Evolutionary conservation across 2,113 vertebrate species (phyloP).

Genomic region (Dicaeum eximium): DNA sequence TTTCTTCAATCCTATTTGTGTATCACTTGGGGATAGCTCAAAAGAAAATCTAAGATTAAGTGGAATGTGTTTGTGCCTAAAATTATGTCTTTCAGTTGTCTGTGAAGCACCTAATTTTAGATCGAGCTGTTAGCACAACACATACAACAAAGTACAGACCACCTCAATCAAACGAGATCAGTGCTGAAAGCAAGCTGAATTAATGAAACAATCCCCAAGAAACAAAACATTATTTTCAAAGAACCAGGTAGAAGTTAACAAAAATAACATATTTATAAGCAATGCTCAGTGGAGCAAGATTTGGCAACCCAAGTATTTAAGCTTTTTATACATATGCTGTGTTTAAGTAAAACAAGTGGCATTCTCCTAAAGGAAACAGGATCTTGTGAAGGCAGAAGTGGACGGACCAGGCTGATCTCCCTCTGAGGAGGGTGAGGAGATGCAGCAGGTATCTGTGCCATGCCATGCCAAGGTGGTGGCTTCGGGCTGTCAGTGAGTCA

Average conservation of each 20-base stretch:
- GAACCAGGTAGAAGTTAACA: slow-evolving; percentile 8
- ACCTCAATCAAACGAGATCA: slow-evolving; percentile 24
- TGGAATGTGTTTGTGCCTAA: slow-evolving; percentile 17
- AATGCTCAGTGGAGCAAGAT: neutral
- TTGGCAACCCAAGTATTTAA: neutral
- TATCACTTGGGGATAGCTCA: neutral
- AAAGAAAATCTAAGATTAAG: slow-evolving; percentile 8
- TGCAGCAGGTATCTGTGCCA: neutral
- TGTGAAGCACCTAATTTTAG: slow-evolving; percentile 45
- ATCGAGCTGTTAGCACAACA: slow-evolving; percentile 8
- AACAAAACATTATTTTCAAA: neutral
- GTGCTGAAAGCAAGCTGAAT: slow-evolving; percentile 10
- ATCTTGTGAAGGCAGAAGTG: slow-evolving; percentile 32
- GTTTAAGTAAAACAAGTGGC: neutral
- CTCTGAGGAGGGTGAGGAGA: neutral
- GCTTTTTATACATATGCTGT: neutral
- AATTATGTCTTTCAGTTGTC: neutral
- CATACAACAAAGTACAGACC: neutral
- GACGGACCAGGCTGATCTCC: neutral
- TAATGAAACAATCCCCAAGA: slow-evolving; percentile 31
- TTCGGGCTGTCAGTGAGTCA: slow-evolving; percentile 1
- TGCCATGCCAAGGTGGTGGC: neutral
- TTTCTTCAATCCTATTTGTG: neutral
- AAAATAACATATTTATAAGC: neutral
- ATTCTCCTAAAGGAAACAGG: slow-evolving; percentile 7